Evolutionary conservation across 2,113 vertebrate genomes (phyloP).

Genomic region (Colius striatus): DNA sequence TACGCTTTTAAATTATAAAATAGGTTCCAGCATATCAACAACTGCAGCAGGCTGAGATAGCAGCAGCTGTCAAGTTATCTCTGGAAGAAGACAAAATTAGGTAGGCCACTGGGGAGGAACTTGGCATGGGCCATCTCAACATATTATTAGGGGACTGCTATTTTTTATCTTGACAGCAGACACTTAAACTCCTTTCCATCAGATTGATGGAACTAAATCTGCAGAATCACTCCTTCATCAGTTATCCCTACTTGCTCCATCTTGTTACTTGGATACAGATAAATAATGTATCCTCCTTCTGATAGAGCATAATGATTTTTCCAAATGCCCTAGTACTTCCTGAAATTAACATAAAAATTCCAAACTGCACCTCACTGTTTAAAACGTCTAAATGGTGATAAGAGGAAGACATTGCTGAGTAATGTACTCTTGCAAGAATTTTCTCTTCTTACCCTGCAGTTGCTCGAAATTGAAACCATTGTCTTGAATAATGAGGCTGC

Average conservation of each 20-base stretch:
- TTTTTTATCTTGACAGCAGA: background rate
- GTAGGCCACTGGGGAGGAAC: background rate
- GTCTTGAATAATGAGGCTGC: constrained; percentile 30
- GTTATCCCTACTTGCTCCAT: background rate
- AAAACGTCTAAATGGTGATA: background rate
- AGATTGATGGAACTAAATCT: background rate
- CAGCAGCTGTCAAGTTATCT: background rate
- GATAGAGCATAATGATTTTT: background rate
- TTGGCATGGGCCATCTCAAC: background rate
- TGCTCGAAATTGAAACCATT: constrained; percentile 47
- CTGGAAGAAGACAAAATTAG: background rate
- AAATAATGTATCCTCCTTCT: background rate
- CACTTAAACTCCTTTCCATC: background rate
- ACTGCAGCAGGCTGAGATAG: background rate
- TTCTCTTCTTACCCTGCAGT: background rate
- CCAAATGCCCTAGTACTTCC: background rate
- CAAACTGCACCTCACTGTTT: background rate
- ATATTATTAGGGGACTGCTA: background rate
- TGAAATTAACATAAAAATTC: background rate
- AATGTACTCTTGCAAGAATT: background rate
- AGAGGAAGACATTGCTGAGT: background rate
- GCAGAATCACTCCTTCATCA: background rate
- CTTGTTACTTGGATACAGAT: background rate
- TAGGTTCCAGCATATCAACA: background rate
- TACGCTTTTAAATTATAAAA: background rate